These are phyloP conservation scores for Drosophila gaucha DNA, from an alignment of 2,888 invertebrate genomes.

Conservation along the genomic window DNA sequence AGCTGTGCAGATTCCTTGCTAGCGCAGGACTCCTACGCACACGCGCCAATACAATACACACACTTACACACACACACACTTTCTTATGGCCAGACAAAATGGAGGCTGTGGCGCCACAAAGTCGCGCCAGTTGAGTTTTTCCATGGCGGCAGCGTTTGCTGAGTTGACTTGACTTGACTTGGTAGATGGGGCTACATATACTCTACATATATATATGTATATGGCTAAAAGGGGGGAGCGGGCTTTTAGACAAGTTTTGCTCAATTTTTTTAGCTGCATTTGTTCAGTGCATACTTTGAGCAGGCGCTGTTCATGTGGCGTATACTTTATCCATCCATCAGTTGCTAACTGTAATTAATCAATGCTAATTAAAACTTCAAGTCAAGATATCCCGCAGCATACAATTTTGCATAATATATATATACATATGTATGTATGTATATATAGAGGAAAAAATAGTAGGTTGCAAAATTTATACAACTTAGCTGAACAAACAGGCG, in stretches of 20 bases:
- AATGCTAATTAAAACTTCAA: conserved; percentile 55
- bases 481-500: conserved; percentile 46
- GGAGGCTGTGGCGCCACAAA: conserved; percentile 83
- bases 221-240: not conserved
- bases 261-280: conserved; percentile 8
- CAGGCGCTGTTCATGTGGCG: conserved; percentile 19
- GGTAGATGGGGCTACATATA: not conserved
- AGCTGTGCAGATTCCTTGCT: conserved; percentile 51
- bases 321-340: conserved; percentile 44
- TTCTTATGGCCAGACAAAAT: conserved; percentile 81
- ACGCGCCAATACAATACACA: conserved; percentile 44
- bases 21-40: conserved; percentile 51
- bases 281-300: conserved; percentile 26
- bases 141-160: conserved; percentile 73
- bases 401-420: conserved; percentile 32
- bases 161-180: conserved; percentile 36
- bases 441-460: conserved; percentile 5
- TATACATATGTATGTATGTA: not conserved
- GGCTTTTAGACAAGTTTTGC: not conserved
- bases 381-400: conserved; percentile 23
- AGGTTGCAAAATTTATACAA: conserved; percentile 41
- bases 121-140: conserved; percentile 84
- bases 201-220: not conserved
- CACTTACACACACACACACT: conserved; percentile 19
- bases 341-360: conserved; percentile 9